Base-by-base conservation (phyloP, 1,140 invertebrate species). In the Euglossa dilemma region DNA sequence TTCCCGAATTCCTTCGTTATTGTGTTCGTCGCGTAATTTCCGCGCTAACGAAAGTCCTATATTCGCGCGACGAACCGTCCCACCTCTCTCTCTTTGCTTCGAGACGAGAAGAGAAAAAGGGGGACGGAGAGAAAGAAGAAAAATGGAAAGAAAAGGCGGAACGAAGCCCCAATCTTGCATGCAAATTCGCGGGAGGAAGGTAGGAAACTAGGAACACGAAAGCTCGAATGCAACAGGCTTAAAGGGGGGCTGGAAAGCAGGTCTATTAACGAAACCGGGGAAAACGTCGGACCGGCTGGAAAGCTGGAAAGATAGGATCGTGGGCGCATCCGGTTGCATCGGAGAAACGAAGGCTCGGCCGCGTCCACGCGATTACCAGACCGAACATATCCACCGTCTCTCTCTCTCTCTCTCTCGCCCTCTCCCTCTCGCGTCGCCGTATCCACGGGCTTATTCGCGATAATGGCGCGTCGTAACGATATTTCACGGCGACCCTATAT, bases 381-480 rank as follows among this genome's bases (percentile, higher is more conserved):
- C 14, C 54, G 67, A 47, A 77, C 67, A 64, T 83, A 50, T 59
- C 52, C 78, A 80, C 66, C 18, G 63, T 57, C 70, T 23, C 59
- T 18, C 59, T 28, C 59, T 8, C 59, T 61, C n/a, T 8, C 59
- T 61, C 59, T 9, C 16, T 0, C 28, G 14, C 25, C 18, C 25
- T 11, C 16, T 28, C 16, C 36, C 16, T 9, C 45, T 69, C 45
- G 23, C 12, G 16, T 14, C 11, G 64, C 67, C 47, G 56, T 69
- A 87, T 78, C 52, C 78, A 28, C 45, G 20, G 47, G 86, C 83
- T 85, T 82, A 88, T 64, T 77, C 87, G 83, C 83, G 87, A 88
- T 88, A 88, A 88, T 85, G 86, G 75, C 83, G 83, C 73, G 83
- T 63, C 83, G 79, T 80, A 85, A 85, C 86, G 86, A 88, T 88